Conservation (phyloP, 2,888 invertebrate genomes). For the Seira sanloemensis region DNA sequence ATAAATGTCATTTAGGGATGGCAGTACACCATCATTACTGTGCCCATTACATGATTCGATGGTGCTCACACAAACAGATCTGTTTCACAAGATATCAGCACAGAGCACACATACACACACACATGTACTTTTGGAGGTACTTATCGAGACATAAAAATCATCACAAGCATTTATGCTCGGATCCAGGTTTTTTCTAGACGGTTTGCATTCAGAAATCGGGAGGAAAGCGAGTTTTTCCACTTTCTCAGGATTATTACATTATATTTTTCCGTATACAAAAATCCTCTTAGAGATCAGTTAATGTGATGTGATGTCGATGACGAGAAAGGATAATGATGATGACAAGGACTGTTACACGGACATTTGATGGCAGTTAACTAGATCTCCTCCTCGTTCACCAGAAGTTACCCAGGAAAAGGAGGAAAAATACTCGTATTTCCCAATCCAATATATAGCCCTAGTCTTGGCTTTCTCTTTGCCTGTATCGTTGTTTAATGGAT, state of each 20-base stretch:
- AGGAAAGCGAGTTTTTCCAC: not conserved
- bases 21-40: slow-evolving; percentile 30
- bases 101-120: not conserved
- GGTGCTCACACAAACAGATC: not conserved
- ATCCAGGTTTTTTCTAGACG: not conserved
- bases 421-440: slow-evolving; percentile 14
- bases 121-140: not conserved
- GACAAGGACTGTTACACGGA: slow-evolving; percentile 59
- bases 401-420: slow-evolving; percentile 35
- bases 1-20: slow-evolving; percentile 32
- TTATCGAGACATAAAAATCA: not conserved
- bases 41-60: slow-evolving; percentile 20
- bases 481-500: slow-evolving; percentile 17
- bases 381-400: slow-evolving; percentile 49
- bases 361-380: slow-evolving; percentile 61
- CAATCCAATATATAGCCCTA: not conserved
- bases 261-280: not conserved
- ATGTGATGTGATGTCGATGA: slow-evolving; percentile 33
- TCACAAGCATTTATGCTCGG: not conserved
- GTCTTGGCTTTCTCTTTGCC: not conserved
- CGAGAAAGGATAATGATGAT: slow-evolving; percentile 42
- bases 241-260: not conserved
- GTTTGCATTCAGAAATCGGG: not conserved
- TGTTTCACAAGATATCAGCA: too few relatives aligned
- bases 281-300: not conserved